Evolutionary conservation across 1,140 invertebrate genomes (phyloP).

Genomic region (Psilanteris sp.): DNA sequence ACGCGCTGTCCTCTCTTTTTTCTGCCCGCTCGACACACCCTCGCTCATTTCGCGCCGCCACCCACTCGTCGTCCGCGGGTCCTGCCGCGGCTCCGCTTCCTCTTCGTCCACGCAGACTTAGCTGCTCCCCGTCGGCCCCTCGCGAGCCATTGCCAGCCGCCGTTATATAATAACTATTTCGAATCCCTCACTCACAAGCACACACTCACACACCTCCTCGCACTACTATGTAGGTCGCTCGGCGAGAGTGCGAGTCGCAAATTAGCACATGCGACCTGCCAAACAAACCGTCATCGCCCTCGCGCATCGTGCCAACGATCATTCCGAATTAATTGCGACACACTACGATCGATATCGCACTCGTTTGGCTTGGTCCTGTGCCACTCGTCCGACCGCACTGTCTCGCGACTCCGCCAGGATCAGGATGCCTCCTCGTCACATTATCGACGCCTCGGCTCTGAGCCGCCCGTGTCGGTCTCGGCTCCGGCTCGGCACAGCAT

Average conservation of each 20-base stretch:
- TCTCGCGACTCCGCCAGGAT: not conserved
- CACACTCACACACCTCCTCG: slow-evolving; percentile 50
- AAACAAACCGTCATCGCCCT: slow-evolving; percentile 14
- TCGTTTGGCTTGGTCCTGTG: not conserved
- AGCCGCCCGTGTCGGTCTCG: no score
- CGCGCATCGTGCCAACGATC: slow-evolving; percentile 17
- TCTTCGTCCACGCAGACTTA: not conserved
- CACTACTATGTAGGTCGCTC: slow-evolving; percentile 59
- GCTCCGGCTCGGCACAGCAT: slow-evolving; percentile 19
- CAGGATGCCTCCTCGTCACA: slow-evolving; percentile 10
- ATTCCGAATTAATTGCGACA: slow-evolving; percentile 27
- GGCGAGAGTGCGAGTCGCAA: slow-evolving; percentile 33
- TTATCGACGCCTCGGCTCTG: slow-evolving; percentile 34
- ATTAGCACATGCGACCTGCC: slow-evolving; percentile 46
- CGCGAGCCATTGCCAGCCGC: slow-evolving; percentile 5
- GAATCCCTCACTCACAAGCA: slow-evolving; percentile 46
- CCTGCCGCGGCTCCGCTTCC: slow-evolving; percentile 18
- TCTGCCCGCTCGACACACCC: slow-evolving; percentile 62
- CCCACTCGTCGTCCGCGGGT: not conserved
- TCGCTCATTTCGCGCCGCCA: slow-evolving; percentile 28
- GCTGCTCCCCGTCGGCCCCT: slow-evolving; percentile 1
- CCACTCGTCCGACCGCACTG: not conserved
- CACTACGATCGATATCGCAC: slow-evolving; percentile 27
- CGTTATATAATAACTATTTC: slow-evolving; percentile 56
- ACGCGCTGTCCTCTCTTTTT: not conserved